Conservation (phyloP, 2,888 invertebrate species). For the Drosophila kanekoi region DNA sequence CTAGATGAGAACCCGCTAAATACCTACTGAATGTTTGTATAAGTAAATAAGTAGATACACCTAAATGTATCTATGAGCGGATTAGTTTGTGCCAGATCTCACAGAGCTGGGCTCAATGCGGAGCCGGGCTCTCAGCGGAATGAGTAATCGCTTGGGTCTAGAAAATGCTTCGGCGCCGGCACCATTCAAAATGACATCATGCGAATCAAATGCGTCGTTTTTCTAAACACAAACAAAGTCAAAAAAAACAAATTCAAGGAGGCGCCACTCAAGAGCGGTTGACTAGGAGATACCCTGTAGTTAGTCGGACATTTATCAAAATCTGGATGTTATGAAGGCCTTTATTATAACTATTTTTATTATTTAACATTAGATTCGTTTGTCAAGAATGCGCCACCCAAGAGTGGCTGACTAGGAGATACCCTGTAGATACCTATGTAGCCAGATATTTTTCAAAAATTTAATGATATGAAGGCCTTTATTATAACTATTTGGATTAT, state of each 20-base stretch:
- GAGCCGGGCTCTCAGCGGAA: slow-evolving; percentile 8
- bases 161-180: slow-evolving; percentile 32
- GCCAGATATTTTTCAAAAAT: background rate
- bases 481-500: background rate
- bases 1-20: slow-evolving; percentile 20
- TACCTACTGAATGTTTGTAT: slow-evolving; percentile 2
- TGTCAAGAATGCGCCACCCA: background rate
- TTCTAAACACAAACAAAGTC: slow-evolving; percentile 21
- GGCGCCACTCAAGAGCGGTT: background rate
- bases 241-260: slow-evolving; percentile 18
- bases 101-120: slow-evolving; percentile 22
- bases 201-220: slow-evolving; percentile 47
- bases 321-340: too few relatives aligned
- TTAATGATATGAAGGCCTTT: background rate
- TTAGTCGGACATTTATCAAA: background rate
- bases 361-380: background rate
- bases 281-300: slow-evolving; percentile 9
- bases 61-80: slow-evolving; percentile 4
- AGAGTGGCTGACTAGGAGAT: background rate
- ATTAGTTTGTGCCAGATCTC: background rate
- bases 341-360: background rate
- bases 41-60: background rate
- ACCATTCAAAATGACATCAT: slow-evolving; percentile 67
- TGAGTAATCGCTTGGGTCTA: slow-evolving; percentile 27
- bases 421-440: background rate